Base-by-base conservation (phyloP, 2,797 vertebrate species). In the Siniperca scherzeri region DNA sequence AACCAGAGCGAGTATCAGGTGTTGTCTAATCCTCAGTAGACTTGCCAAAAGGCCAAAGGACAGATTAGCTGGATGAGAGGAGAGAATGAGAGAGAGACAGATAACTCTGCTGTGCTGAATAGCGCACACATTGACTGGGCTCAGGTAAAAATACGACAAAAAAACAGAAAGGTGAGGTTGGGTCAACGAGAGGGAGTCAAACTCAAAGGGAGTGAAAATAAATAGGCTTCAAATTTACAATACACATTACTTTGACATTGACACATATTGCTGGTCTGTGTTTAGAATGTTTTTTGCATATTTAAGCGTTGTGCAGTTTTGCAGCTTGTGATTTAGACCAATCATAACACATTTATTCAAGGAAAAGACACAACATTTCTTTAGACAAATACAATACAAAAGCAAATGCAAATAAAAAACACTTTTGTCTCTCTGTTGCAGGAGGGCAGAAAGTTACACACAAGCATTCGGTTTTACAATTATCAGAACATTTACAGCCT, bases 31-130 rank as follows among this genome's bases (percentile, higher is more conserved):
- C 92, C 88, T 87, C 84, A 71, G 74, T 22, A 74, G 80, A 80
- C 64, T 78, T 91, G 85, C 87, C 87, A 91, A 78, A 75, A 89
- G 84, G 91, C 87, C 79, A 80, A 82, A 87, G 88, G 91, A 89
- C 88, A 91, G 91, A 92, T 92, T 93, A 91, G 87, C 74, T 89
- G 85, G 76, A 93, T 85, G 90, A 91, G 85, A 88, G 77, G 59
- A 86, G 78, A 87, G 90, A 89, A 90, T 81, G 82, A 89, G 80
- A 89, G 80, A 79, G 65, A 81, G 83, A 82, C 66, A 48, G 83
- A 87, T 75, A 88, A 78, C 61, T 83, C 25, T 42, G 55, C 17
- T 3, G 3, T 66, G 70, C 71, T 67, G 78, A 78, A 80, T 46
- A 60, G 67, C 36, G 75, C 42, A 50, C 55, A 69, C 62, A 78